Evolutionary conservation across 2,113 vertebrate genomes (phyloP), one percentile per base, ranked within the genome.

Genomic region (Passer montanus): DNA sequence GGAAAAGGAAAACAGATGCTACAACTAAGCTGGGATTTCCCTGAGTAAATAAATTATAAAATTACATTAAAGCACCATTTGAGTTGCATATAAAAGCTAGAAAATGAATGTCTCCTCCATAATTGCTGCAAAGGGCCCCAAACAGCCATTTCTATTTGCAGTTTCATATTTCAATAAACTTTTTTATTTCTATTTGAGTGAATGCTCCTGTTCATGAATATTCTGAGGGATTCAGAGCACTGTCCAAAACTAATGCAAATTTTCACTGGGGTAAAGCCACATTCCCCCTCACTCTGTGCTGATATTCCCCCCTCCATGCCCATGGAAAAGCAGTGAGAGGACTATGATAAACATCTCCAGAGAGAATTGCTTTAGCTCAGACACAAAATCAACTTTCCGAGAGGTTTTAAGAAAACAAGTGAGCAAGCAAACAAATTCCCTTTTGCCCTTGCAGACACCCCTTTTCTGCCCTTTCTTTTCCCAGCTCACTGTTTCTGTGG

Each of bases 161-260:
- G 92, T 96, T 98, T 94, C 90, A 67, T 97, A 97, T 97, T 98
- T 98, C 96, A 97, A 96, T 97, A 97, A 96, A 97, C 89, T 94
- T 97, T 97, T 97, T 97, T 98, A 97, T 97, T 97, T 97, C 97
- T 64, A 90, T 98, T 97, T 97, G 78, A 97, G 91, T 67, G 52
- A 94, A 94, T 84, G 82, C 72, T 97, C 53, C 70, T 93, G 63
- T 62, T 95, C 89, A 52, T 93, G 76, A 92, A 94, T 89, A 87
- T 94, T 92, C 78, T 23, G 84, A 46, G 81, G 49, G 68, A 86
- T 52, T 91, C 83, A 19, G 59, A 87, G 84, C 74, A n/a, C 60
- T 82, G 64, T 63, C 81, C 19, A 1, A 82, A 70, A 70, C 46
- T 7, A 58, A 67, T 35, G 43, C 33, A 33, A 69, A 8, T 80